Percentiles rank a stretch among this genome's conserved stretches.
phyloP scores from a whole-genome alignment of 2,888 invertebrate genomes.

The Hypena proboscidalis region DNA sequence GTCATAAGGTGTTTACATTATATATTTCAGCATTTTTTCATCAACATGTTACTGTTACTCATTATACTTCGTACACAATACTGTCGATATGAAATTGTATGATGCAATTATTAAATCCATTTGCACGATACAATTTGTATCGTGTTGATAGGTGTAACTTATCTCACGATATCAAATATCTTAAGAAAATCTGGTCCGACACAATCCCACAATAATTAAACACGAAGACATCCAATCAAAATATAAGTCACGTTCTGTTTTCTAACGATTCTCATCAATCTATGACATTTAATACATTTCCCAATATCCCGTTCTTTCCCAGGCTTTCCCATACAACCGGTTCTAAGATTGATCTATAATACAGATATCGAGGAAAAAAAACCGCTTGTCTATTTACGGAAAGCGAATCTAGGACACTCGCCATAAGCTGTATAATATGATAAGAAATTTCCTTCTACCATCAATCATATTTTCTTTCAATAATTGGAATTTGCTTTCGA shows the following conservation, averaged over 20 bases:
- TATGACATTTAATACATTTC: conserved; percentile 36
- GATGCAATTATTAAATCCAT: too few relatives aligned
- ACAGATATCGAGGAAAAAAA: conserved; percentile 27
- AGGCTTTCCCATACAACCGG: conserved; percentile 47
- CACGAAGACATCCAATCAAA: conserved; percentile 22
- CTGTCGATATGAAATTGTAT: too few relatives aligned
- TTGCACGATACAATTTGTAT: too few relatives aligned
- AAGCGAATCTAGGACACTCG: conserved; percentile 32
- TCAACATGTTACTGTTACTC: too few relatives aligned
- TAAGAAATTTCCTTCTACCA: conserved; percentile 31
- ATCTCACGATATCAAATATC: too few relatives aligned
- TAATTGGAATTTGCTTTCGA: neutral
- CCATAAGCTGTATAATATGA: conserved; percentile 17
- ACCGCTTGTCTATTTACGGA: conserved; percentile 34
- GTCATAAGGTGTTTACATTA: too few relatives aligned
- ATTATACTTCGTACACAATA: too few relatives aligned
- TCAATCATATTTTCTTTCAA: conserved; percentile 17
- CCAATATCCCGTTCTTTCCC: conserved; percentile 47
- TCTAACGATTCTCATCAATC: conserved; percentile 36
- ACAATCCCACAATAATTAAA: conserved; percentile 27
- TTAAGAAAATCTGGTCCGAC: too few relatives aligned
- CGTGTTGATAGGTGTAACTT: too few relatives aligned
- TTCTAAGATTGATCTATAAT: conserved; percentile 31
- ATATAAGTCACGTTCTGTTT: conserved; percentile 21
- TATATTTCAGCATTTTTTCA: too few relatives aligned